Percentiles rank a stretch among this genome's conserved stretches.
These are phyloP conservation scores for Metallyticus violacea DNA, from an alignment of 2,888 invertebrate species.

Conservation along the genomic window DNA sequence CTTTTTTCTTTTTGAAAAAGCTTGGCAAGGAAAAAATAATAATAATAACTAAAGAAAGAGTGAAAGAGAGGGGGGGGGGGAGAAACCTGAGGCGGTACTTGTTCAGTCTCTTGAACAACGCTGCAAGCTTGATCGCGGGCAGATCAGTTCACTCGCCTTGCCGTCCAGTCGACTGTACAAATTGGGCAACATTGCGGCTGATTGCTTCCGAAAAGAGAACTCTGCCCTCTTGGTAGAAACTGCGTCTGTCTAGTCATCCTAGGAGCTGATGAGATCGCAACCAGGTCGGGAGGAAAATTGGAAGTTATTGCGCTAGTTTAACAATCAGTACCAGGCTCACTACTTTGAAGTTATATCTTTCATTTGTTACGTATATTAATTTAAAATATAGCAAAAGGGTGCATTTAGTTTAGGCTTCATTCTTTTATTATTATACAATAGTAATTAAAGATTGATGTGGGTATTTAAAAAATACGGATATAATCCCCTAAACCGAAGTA, in stretches of 20 bases:
- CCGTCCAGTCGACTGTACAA: background rate
- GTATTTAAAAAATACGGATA: no score
- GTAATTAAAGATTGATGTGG: no score
- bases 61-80: background rate
- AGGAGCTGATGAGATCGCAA: background rate
- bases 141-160: background rate
- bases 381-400: background rate
- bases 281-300: background rate
- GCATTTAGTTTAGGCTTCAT: no score
- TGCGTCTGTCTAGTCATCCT: background rate
- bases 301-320: background rate
- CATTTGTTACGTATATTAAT: background rate
- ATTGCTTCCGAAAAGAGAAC: background rate
- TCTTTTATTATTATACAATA: no score
- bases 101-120: background rate
- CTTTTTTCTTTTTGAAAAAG: background rate
- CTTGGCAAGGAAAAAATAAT: background rate
- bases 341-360: background rate
- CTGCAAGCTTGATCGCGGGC: no score
- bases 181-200: background rate
- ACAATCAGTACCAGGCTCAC: background rate
- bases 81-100: no score
- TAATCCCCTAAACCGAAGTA: no score
- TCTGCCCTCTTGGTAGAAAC: background rate
- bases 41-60: no score